Evolutionary conservation across 2,888 invertebrate genomes (phyloP), one percentile per base, ranked within the genome.

Genomic region (Microplitis manilae): DNA sequence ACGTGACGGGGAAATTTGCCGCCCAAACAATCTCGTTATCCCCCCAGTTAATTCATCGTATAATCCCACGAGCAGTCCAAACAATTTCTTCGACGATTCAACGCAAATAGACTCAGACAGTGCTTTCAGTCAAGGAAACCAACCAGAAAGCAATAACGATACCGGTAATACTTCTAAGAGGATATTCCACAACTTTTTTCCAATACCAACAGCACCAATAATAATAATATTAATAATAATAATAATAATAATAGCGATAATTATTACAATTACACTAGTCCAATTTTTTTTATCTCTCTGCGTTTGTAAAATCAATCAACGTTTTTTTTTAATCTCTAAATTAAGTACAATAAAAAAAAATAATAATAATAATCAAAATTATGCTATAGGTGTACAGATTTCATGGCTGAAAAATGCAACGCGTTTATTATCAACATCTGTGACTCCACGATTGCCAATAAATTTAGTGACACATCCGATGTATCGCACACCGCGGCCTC

Each of bases 11-110:
- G 86, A 90, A 75, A 83, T 88, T 7, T 91, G 91, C 73, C 84
- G 90, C 88, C 94, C 75, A 85, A 92, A 87, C 88, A 89, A 76
- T 86, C 91, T 83, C 80, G 91, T 89, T 85, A 90, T 85, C 83
- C 90, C 86, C n/a, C 83, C 84, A 65, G 40, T 72, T 1, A 17
- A 75, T n/a, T 65, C 77, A 30, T 50, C 50, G 5, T 13, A 50
- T 50, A 65, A 59, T 15, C 13, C 64, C 17, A 60, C 73, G 17
- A 64, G 65, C n/a, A 59, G 40, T 60, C 15, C 38, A 60, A 65
- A 64, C 64, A 6, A 30, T 62, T 70, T 30, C 38, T 38, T 70
- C 41, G 77, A 62, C 62, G 39, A 38, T 9, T 5, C 70, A 20
- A 59, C 64, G 6, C 38, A 68, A 4, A 78, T 78, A 7, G 81